phyloP scores from a whole-genome alignment of 2,797 vertebrate genomes.

The Okamejei kenojei region DNA sequence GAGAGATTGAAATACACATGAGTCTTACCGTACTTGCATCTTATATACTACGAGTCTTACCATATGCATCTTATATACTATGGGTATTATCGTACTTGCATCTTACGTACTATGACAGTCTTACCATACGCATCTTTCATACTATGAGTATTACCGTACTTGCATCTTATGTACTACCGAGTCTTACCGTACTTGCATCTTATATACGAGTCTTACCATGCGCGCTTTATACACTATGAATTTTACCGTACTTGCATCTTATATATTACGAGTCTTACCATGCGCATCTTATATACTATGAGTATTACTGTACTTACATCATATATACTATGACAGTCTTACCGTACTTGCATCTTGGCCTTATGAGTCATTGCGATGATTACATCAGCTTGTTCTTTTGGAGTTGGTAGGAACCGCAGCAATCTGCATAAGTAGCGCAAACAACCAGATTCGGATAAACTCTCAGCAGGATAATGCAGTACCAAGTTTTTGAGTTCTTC shows the following conservation, averaged over 20 bases:
- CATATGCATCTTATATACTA: not conserved
- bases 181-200: not conserved
- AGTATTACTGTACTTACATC: not conserved
- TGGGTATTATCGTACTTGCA: not conserved
- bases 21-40: slow-evolving; percentile 6
- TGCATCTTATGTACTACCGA: not conserved
- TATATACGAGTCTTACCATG: not conserved
- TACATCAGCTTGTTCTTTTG: slow-evolving; percentile 37
- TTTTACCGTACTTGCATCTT: slow-evolving; percentile 12
- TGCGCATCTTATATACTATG: not conserved
- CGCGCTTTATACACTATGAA: not conserved
- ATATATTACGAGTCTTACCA: too few species aligned
- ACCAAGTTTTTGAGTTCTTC: slow-evolving; percentile 22
- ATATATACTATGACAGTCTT: not conserved
- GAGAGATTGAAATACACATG: not conserved
- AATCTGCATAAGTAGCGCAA: slow-evolving; percentile 10
- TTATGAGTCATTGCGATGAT: slow-evolving; percentile 11
- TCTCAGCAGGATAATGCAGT: not conserved
- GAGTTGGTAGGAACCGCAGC: not conserved
- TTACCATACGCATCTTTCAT: slow-evolving; percentile 7
- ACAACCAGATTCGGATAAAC: not conserved
- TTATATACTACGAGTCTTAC: not conserved
- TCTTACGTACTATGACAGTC: not conserved
- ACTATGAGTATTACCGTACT: not conserved
- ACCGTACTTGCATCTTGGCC: slow-evolving; percentile 1